A percentile compares a stretch with the other conserved stretches of the same genome.
Evolutionary conservation across 2,888 invertebrate genomes (phyloP).

Genomic region (Gastrophysa polygoni): DNA sequence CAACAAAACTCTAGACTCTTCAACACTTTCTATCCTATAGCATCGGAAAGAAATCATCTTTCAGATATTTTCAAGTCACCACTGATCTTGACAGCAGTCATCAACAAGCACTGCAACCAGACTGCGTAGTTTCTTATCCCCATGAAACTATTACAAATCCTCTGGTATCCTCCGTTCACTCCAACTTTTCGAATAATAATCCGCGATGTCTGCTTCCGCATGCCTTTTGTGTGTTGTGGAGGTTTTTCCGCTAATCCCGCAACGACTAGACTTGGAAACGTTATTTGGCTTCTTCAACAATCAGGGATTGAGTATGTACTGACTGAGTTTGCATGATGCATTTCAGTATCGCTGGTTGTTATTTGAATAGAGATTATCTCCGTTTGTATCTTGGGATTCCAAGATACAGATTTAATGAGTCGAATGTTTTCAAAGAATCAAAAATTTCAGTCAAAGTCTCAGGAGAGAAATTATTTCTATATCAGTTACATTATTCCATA

Average conservation of each 20-base stretch:
- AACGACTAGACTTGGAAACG: background rate
- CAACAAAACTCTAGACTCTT: too few relatives aligned
- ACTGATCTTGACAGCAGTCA: too few relatives aligned
- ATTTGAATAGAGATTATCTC: background rate
- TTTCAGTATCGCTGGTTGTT: background rate
- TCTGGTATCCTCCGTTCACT: background rate
- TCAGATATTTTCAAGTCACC: background rate
- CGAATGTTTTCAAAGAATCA: too few relatives aligned
- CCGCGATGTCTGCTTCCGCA: background rate
- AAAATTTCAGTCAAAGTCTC: too few relatives aligned
- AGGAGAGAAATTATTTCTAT: too few relatives aligned
- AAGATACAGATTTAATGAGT: too few relatives aligned
- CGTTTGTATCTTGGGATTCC: too few relatives aligned
- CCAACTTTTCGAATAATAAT: background rate
- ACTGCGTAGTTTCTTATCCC: background rate
- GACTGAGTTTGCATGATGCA: background rate
- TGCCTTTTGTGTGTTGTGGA: background rate
- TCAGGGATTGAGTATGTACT: background rate
- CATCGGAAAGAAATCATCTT: conserved; percentile 27
- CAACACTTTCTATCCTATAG: too few relatives aligned
- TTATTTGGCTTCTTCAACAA: background rate
- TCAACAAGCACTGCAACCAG: background rate
- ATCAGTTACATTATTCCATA: too few relatives aligned
- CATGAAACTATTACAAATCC: background rate
- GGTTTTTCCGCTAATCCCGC: background rate